Evolutionary conservation across 2,888 invertebrate species (phyloP).

Genomic region (Exephanes ischioxanthus): DNA sequence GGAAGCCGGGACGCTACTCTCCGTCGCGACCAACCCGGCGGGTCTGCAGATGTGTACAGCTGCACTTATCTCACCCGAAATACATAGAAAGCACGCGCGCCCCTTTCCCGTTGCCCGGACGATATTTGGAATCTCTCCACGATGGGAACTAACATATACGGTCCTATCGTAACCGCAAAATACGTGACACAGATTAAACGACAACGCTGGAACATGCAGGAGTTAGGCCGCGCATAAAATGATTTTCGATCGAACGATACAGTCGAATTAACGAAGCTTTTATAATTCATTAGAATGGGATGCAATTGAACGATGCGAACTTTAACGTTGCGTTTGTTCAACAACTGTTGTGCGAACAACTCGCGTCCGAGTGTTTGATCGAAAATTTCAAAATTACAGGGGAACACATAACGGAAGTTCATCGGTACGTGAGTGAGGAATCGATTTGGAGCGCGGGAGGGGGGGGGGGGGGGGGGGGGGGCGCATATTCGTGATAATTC

Average conservation of each 20-base stretch:
- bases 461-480: neutral
- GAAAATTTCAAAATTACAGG: conserved; percentile 35
- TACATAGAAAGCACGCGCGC: neutral
- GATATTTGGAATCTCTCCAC: neutral
- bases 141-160: neutral
- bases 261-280: conserved; percentile 44
- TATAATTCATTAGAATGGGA: conserved; percentile 45
- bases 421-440: conserved; percentile 39
- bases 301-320: conserved; percentile 40
- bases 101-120: neutral
- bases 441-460: conserved; percentile 3
- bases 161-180: neutral
- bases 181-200: neutral
- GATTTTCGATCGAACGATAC: conserved; percentile 35
- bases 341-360: conserved; percentile 23
- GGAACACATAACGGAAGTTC: neutral
- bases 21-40: neutral
- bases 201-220: neutral
- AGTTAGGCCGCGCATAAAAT: conserved; percentile 10
- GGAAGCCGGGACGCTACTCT: neutral
- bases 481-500: conserved; percentile 5
- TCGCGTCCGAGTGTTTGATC: conserved; percentile 3
- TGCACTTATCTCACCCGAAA: conserved; percentile 18
- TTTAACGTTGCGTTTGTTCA: conserved; percentile 21
- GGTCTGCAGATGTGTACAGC: neutral